Evolutionary conservation across 2,113 vertebrate species (phyloP), one percentile per base, ranked within the genome.

Genomic region (Lipophrys pholis): DNA sequence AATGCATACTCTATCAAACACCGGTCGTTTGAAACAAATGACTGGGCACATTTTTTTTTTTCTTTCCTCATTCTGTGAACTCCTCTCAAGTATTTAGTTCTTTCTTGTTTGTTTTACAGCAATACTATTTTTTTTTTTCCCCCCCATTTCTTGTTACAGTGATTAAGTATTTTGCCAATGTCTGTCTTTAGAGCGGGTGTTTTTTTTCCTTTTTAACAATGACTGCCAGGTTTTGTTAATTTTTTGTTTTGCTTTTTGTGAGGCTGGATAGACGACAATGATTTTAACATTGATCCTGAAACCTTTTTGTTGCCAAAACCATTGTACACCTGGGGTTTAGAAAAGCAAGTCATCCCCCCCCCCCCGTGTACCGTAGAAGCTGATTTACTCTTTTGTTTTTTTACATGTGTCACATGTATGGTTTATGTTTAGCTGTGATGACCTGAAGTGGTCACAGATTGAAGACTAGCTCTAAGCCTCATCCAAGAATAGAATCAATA

Each of bases 211-310:
- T 54, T 84, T 82, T 87, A 90, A 82, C 83, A 78, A 76, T 39
- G 64, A 90, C 91, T 91, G 91, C 90, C 90, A 90, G 74, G 57
- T 87, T 87, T 87, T 72, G 68, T 86, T 80, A 17, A 73, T 86
- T 81, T 88, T 86, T 82, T 87, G 67, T 88, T 85, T 81, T 84
- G 82, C 76, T 79, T 57, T 78, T 65, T 84, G 58, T 83, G 84
- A 70, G 51, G 46, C 65, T 84, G 69, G 59, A 74, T 84, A 86
- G 72, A 80, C 73, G 48, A 81, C 57, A 62, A 62, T 78, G 76
- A 64, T 30, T 86, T 85, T 85, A 73, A 86, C 71, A 58, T 70
- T 83, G 73, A 87, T 87, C 80, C 76, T 78, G 84, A 84, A 83
- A 84, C 38, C 66, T 72, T 88, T 85, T 85, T 81, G 77, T 87